Base-by-base conservation (phyloP, 23 tunicate genomes). In the Corella eumyota region DNA sequence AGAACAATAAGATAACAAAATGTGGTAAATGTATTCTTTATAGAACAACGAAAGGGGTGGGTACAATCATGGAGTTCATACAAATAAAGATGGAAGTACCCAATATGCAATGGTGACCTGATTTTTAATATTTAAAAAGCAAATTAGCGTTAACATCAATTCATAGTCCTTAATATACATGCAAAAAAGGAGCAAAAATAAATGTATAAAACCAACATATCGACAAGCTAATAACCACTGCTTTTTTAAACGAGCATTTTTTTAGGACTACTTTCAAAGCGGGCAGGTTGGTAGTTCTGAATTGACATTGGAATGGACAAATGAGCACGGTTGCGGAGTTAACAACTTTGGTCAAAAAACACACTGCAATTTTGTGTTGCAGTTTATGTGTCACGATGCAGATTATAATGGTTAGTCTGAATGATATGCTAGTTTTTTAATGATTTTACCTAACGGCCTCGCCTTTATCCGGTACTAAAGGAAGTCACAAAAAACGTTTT, bases 241-340 rank as follows among this genome's bases (percentile, higher is more conserved):
- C n/a, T n/a, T n/a, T n/a, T n/a, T 51, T 25, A 51, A 9, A 25
- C 22, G 23, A 9, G 20, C 23, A n/a, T 51, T 5, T 51, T 57
- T 67, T 45, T 46, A 80, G 91, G 64, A 65, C 20, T 90, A 74
- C 66, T 80, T 90, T 64, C 79, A 80, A 75, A 90, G 91, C 67
- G 74, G 93, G 31, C 6, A 21, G 48, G 28, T 47, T 35, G 98
- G 93, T 23, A 51, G 66, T 15, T 35, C 80, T n/a, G 98, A 83
- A 45, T 68, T 92, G 0, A 52, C 56, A 4, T 28, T 92, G 3
- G 76, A 83, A 65, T 92, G 98, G 98, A 81, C 93, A 20, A 73
- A 78, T 64, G 95, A 93, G 33, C 99, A 93, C 46, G 99, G 99
- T 1, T 93, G 99, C 64, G 99, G 99, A 6, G 82, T 78, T 2